phyloP scores from a whole-genome alignment of 92 coral and sea anemone genomes.

The Meandrina meandrites region DNA sequence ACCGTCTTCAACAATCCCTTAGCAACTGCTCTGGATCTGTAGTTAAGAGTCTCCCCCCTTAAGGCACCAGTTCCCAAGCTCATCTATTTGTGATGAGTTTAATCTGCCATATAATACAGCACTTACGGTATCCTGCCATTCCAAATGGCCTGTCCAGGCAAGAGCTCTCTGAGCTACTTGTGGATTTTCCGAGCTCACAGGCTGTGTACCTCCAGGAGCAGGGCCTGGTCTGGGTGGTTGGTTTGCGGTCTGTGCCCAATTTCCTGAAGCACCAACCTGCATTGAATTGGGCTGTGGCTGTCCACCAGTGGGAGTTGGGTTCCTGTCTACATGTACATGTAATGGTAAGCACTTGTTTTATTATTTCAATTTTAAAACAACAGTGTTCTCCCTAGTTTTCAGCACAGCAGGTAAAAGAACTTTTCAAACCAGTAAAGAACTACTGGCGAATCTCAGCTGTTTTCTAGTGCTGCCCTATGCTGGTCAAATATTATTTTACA shows the following conservation, averaged over 20 bases:
- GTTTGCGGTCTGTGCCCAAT: slow-evolving; percentile 1
- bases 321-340: neutral
- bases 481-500: no score
- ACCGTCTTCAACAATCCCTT: no score
- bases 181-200: slow-evolving; percentile 26
- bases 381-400: no score
- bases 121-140: slow-evolving; percentile 93
- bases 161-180: slow-evolving; percentile 55
- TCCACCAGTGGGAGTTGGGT: slow-evolving; percentile 10
- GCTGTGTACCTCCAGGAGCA: slow-evolving; percentile 2
- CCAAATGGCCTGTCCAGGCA: slow-evolving; percentile 90
- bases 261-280: neutral
- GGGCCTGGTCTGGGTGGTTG: slow-evolving; percentile 8
- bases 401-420: no score
- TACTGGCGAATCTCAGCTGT: no score
- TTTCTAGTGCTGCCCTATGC: no score
- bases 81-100: no score
- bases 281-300: neutral
- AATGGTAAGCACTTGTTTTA: neutral
- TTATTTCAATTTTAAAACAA: neutral
- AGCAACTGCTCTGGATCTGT: no score
- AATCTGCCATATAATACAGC: no score
- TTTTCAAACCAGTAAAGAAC: no score
- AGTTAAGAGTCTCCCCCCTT: no score
- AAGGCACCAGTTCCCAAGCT: no score